Evolutionary conservation across 1,140 invertebrate species (phyloP).

Genomic region (Drosophila neocordata): DNA sequence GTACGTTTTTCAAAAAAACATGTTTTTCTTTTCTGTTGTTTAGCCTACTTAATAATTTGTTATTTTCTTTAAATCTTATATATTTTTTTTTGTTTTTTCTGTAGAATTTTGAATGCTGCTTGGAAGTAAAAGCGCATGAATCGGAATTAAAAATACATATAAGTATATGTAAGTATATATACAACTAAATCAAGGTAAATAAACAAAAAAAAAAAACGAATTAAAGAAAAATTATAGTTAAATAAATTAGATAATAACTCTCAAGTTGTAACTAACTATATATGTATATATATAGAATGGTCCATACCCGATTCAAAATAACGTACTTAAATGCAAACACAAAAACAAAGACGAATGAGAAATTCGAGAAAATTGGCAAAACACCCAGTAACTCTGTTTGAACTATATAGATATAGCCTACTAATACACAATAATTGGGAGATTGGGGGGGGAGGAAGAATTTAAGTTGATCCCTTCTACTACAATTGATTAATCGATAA

Average conservation of each 20-base stretch:
- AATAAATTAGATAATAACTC: conserved; percentile 51
- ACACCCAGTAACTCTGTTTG: conserved; percentile 38
- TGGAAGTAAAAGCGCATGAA: conserved; percentile 67
- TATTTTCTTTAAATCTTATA: conserved; percentile 6
- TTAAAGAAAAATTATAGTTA: conserved; percentile 38
- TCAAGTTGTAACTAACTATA: conserved; percentile 28
- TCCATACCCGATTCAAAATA: conserved; percentile 38
- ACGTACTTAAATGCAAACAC: conserved; percentile 57
- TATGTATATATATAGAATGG: conserved; percentile 44
- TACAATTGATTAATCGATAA: conserved; percentile 66
- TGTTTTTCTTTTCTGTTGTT: conserved; percentile 14
- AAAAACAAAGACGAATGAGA: conserved; percentile 33
- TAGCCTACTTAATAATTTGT: conserved; percentile 17
- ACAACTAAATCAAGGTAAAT: conserved; percentile 20
- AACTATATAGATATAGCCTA: conserved; percentile 58
- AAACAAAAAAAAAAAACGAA: conserved; percentile 26
- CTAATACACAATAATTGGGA: conserved; percentile 60
- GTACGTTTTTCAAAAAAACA: conserved; percentile 69
- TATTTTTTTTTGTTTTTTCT: conserved; percentile 14
- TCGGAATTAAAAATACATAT: conserved; percentile 32
- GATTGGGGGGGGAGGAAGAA: conserved; percentile 7
- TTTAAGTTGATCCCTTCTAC: neutral
- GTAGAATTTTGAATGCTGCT: conserved; percentile 44
- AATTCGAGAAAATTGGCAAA: conserved; percentile 67
- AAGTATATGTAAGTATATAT: conserved; percentile 5